These are phyloP conservation scores for Plagodis dolabraria DNA, from an alignment of 2,888 invertebrate genomes.

Conservation along the genomic window DNA sequence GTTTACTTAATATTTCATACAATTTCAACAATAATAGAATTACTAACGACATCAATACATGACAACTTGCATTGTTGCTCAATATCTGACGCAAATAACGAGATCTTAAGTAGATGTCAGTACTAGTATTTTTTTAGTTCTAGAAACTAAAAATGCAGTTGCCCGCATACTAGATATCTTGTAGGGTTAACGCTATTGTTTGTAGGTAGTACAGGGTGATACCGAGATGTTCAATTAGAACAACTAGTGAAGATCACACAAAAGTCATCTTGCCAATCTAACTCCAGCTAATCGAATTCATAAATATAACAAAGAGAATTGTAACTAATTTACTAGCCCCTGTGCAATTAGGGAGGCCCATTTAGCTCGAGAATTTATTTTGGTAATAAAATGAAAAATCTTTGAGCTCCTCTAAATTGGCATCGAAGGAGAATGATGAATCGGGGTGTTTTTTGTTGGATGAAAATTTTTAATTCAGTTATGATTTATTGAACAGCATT, in stretches of 20 bases:
- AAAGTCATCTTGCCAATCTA: background rate
- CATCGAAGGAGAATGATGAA: conserved; percentile 27
- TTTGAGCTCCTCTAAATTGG: conserved; percentile 21
- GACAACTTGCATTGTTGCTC: no score
- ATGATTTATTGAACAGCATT: conserved; percentile 18
- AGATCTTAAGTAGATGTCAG: no score
- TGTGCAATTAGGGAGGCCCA: conserved; percentile 32
- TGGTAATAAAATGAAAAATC: conserved; percentile 31
- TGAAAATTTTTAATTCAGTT: conserved; percentile 14
- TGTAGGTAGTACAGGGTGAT: no score
- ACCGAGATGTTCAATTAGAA: no score
- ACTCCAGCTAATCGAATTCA: background rate
- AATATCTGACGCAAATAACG: no score
- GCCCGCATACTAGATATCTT: no score
- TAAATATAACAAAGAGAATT: conserved; percentile 21
- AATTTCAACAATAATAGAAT: no score
- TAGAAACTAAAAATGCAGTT: no score
- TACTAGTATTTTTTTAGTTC: no score
- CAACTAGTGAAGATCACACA: background rate
- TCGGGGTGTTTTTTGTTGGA: conserved; percentile 7
- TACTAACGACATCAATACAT: no score
- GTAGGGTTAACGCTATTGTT: no score
- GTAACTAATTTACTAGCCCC: conserved; percentile 32
- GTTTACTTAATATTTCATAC: no score
- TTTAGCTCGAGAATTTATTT: conserved; percentile 35